Conservation (phyloP, 64 coral and sea anemone species). For the Montipora sp. region DNA sequence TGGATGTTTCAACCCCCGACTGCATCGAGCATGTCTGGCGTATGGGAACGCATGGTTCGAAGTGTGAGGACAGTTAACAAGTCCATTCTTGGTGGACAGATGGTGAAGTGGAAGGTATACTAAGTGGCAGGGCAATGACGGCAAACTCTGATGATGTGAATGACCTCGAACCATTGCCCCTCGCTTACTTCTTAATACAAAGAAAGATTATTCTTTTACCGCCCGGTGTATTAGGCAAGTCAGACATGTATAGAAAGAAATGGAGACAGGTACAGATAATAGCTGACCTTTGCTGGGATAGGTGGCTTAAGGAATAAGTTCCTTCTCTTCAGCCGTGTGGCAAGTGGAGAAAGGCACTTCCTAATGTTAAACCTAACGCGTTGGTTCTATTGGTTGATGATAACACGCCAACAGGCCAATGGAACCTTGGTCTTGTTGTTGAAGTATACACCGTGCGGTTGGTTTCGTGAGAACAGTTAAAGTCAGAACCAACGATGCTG, state of each 20-base stretch:
- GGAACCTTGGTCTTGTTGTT: constrained; percentile 56
- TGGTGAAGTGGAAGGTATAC: constrained; percentile 44
- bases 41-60: no score
- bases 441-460: constrained; percentile 51
- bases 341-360: constrained; percentile 55
- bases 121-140: constrained; percentile 67
- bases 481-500: constrained; percentile 46
- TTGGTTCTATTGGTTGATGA: constrained; percentile 50
- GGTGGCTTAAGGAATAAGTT: constrained; percentile 66
- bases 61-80: constrained; percentile 30
- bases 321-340: constrained; percentile 20
- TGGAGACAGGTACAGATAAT: constrained; percentile 63
- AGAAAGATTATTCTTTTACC: constrained; percentile 62
- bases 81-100: constrained; percentile 12
- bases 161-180: constrained; percentile 53
- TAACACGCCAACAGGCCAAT: constrained; percentile 19
- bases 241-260: constrained; percentile 53
- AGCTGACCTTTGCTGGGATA: constrained; percentile 42
- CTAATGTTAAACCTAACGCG: constrained; percentile 48
- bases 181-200: constrained; percentile 63
- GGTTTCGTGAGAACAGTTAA: constrained; percentile 44
- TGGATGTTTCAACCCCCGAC: constrained; percentile 62
- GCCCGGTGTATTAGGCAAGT: constrained; percentile 32
- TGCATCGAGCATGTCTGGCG: constrained; percentile 28
- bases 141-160: constrained; percentile 64